Evolutionary conservation across 2,113 vertebrate genomes (phyloP).

Genomic region (Neoarius graeffei): DNA sequence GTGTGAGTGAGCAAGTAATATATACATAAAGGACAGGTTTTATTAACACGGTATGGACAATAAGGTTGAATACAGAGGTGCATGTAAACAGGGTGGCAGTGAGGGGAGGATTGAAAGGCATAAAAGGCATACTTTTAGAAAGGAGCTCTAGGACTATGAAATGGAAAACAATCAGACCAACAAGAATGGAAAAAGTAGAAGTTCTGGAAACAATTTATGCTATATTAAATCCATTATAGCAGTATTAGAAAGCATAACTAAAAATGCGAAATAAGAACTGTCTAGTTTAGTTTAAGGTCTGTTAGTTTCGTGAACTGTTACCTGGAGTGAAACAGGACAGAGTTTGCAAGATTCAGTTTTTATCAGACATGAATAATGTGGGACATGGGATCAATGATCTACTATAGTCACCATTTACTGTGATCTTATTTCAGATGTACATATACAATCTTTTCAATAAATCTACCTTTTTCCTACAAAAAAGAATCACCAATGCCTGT

Average conservation of each 20-base stretch:
- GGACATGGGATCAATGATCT: constrained; percentile 60
- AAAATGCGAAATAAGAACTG: not conserved
- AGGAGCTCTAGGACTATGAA: not conserved
- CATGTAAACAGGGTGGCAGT: not conserved
- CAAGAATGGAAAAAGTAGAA: not conserved
- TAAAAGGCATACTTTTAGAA: not conserved
- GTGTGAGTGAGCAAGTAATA: too few species aligned
- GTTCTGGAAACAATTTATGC: not conserved
- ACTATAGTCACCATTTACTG: constrained; percentile 60
- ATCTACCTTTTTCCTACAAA: constrained; percentile 62
- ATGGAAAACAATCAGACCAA: not conserved
- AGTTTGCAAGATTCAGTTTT: constrained; percentile 1
- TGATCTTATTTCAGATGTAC: constrained; percentile 68
- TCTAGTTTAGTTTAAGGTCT: not conserved
- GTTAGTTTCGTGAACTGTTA: not conserved
- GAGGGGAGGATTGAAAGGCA: not conserved
- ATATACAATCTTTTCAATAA: constrained; percentile 76
- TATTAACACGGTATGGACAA: not conserved
- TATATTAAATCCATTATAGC: not conserved
- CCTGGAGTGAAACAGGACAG: not conserved
- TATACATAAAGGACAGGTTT: not conserved
- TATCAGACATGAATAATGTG: constrained; percentile 10
- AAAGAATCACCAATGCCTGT: not conserved
- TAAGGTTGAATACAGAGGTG: too few species aligned
- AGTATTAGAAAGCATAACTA: not conserved